Evolutionary conservation across 2,888 invertebrate genomes (phyloP), one percentile per base, ranked within the genome.

Genomic region (Thereva nobilitata): DNA sequence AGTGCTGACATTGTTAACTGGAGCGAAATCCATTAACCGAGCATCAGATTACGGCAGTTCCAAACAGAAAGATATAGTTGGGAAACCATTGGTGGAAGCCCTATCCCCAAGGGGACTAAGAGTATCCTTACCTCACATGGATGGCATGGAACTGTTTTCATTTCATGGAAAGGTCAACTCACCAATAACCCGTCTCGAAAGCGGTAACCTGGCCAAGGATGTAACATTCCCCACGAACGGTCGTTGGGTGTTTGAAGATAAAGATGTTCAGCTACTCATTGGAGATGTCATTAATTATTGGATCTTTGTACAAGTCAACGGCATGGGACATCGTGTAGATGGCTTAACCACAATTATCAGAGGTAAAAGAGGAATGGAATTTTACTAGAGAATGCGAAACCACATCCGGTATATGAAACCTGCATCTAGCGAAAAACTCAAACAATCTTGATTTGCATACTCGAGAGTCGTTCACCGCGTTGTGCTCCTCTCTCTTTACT

Each of bases 101-200:
- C 75, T 80, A 59, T 72, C 73, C 52, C 80, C 81, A 1, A 76
- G 74, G 71, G 83, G 83, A 69, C 75, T 83, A 53, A 71, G 77
- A 41, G 80, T 78, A 9, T 80, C 79, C 37, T 78, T 84, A 45
- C 79, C 80, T 73, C 80, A 83, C 82, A 75, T 40, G 8, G 49
- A 47, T 0, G 71, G 71, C 1, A 57, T 87, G 68, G 80, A 84
- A 47, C 78, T 89, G 12, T 87, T 89, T 71, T 88, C 89, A 0
- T 88, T 87, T 75, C 89, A 89, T 74, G 87, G 86, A 1, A 88
- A 88, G 70, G 79, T 89, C 5, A 89, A 89, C 73, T 64, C 64
- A 35, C 72, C 73, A 0, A 84, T 87, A 56, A 74, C 66, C 0
- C 68, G 73, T 7, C 77, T 75, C 3, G 82, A 83, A 54, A 76